phyloP scores from a whole-genome alignment of 2,888 invertebrate species.

The Acanthosepion esculentum region DNA sequence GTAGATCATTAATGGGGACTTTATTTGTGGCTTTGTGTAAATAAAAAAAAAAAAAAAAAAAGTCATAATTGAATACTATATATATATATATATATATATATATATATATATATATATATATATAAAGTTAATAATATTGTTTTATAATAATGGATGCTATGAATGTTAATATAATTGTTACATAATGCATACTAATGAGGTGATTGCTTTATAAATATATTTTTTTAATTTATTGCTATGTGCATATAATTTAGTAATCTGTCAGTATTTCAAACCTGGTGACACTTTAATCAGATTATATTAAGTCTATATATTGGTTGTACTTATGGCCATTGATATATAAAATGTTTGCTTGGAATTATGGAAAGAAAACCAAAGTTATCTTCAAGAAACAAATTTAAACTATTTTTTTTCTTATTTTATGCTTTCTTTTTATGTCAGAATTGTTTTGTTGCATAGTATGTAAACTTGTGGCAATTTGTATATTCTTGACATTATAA shows the following conservation, averaged over 20 bases:
- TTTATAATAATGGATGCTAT: not conserved
- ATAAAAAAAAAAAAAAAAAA: no score
- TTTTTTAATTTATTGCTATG: not conserved
- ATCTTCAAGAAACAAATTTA: not conserved
- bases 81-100: no score
- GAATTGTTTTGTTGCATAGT: no score
- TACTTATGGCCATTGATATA: not conserved
- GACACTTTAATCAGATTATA: not conserved
- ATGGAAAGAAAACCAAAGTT: not conserved
- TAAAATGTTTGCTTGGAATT: not conserved
- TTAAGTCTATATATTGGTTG: not conserved
- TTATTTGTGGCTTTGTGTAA: no score
- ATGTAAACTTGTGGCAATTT: no score
- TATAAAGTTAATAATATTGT: no score
- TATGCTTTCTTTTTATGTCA: no score
- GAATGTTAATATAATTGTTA: not conserved
- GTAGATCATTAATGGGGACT: no score
- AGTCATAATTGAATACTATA: no score
- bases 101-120: no score
- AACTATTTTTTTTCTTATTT: not conserved
- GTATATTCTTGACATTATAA: no score
- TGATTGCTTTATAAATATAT: not conserved
- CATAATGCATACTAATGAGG: not conserved
- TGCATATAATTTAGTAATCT: not conserved
- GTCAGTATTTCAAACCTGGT: not conserved